Evolutionary conservation across 2,113 vertebrate species (phyloP).

Genomic region (Perca fluviatilis): DNA sequence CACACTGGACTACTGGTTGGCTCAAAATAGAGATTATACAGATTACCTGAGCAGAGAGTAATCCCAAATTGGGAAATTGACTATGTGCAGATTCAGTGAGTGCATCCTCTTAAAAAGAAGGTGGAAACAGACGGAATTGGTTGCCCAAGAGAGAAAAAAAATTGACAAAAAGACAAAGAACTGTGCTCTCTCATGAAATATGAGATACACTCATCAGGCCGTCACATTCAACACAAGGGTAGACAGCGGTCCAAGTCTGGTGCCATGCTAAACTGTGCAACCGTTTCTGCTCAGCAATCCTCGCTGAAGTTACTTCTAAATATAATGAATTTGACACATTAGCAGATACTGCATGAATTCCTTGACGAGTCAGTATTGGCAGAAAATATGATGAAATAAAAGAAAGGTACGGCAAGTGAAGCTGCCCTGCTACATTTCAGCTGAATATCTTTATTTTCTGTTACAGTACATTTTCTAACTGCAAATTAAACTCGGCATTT

Average conservation of each 20-base stretch:
- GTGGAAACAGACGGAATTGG: not conserved
- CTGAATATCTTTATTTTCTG: not conserved
- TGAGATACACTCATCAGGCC: not conserved
- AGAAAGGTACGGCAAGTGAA: not conserved
- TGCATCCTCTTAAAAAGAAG: constrained; percentile 2
- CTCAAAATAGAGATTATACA: constrained; percentile 52
- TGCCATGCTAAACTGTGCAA: not conserved
- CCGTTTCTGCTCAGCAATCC: not conserved
- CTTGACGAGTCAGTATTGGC: too few species aligned
- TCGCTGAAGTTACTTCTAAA: not conserved
- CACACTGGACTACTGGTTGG: constrained; percentile 17
- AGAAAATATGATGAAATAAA: not conserved
- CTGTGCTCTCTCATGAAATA: not conserved
- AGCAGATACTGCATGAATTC: too few species aligned
- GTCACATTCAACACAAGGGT: not conserved
- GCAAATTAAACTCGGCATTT: not conserved
- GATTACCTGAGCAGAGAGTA: constrained; percentile 40
- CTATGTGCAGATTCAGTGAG: not conserved
- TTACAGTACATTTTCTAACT: not conserved
- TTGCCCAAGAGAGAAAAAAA: not conserved
- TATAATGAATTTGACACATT: too few species aligned
- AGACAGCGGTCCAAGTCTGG: not conserved
- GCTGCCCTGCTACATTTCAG: not conserved
- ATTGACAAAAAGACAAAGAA: not conserved
- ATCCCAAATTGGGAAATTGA: constrained; percentile 27